Evolutionary conservation across 2,888 invertebrate genomes (phyloP), one percentile per base, ranked within the genome.

Genomic region (Dexiosoma caninum): DNA sequence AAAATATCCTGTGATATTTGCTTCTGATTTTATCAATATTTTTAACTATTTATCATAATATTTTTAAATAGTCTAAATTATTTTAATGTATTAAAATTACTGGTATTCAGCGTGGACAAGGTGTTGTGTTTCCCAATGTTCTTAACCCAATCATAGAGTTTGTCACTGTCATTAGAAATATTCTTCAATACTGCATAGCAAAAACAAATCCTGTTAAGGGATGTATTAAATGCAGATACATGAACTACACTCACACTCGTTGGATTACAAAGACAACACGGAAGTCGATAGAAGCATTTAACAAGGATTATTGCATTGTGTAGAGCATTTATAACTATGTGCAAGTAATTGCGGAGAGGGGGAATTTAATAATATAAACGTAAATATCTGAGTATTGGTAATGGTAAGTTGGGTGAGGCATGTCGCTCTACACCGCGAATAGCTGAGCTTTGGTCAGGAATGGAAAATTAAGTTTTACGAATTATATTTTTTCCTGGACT

Each of bases 51-150:
- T n/a, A n/a, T n/a, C n/a, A n/a, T n/a, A n/a, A n/a, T n/a, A n/a
- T n/a, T n/a, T n/a, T n/a, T n/a, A n/a, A n/a, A n/a, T n/a, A n/a
- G n/a, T n/a, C n/a, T n/a, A n/a, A n/a, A n/a, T n/a, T n/a, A n/a
- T 23, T 14, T 12, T 10, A 30, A n/a, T 32, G 62, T 55, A 4
- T 9, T 5, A 64, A 30, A 30, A 2, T 27, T 42, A 42, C 35
- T 70, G 37, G 74, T 60, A 10, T 53, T 21, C 23, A 42, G 21
- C 19, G 23, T 7, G 19, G 9, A 23, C 70, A 82, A 76, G 75
- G 55, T 82, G 82, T 72, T 60, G 12, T 51, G 2, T 46, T 82
- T 82, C 78, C 42, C 78, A 75, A 71, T 30, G 78, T 75, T 62
- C 60, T 75, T 75, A 71, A 66, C 42, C 32, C 32, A 23, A 46